Conservation (phyloP, 2,888 invertebrate genomes). For the Perdita meconis region DNA sequence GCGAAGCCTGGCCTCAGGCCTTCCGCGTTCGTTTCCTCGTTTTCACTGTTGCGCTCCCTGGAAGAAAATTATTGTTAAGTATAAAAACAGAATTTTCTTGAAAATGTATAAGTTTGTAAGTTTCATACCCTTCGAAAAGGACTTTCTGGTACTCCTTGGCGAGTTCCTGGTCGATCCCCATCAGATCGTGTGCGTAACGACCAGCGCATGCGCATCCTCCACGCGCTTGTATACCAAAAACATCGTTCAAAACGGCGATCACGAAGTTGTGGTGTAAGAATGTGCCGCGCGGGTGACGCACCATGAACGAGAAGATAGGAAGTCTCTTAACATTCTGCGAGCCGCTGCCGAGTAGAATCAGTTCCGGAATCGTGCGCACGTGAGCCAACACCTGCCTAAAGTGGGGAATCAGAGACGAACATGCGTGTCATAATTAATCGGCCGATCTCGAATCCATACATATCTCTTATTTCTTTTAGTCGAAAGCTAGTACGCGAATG, state of each 20-base stretch:
- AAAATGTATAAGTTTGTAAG: not conserved
- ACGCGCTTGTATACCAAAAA: conserved; percentile 95
- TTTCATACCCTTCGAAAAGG: conserved; percentile 86
- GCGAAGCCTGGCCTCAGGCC: conserved; percentile 94
- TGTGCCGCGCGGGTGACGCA: conserved; percentile 91
- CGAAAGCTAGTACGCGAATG: not conserved
- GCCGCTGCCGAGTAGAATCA: conserved; percentile 90
- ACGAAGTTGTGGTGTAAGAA: conserved; percentile 95
- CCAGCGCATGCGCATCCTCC: conserved; percentile 93
- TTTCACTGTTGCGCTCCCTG: conserved; percentile 70
- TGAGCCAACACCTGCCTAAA: conserved; percentile 92
- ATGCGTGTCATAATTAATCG: conserved; percentile 9
- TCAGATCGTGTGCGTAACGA: conserved; percentile 92
- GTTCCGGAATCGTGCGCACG: conserved; percentile 91
- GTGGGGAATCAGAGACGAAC: conserved; percentile 67
- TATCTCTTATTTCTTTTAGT: not conserved
- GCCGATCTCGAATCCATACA: not conserved
- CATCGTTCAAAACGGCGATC: conserved; percentile 93
- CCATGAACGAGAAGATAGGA: conserved; percentile 94
- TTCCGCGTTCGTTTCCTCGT: conserved; percentile 86
- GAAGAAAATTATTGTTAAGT: conserved; percentile 6
- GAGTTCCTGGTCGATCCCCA: conserved; percentile 92
- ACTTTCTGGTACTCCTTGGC: conserved; percentile 91
- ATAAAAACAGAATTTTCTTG: not conserved
- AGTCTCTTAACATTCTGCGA: conserved; percentile 89